These are phyloP conservation scores for Leptoteleia sp. DNA, from an alignment of 1,140 invertebrate genomes.

Conservation along the genomic window DNA sequence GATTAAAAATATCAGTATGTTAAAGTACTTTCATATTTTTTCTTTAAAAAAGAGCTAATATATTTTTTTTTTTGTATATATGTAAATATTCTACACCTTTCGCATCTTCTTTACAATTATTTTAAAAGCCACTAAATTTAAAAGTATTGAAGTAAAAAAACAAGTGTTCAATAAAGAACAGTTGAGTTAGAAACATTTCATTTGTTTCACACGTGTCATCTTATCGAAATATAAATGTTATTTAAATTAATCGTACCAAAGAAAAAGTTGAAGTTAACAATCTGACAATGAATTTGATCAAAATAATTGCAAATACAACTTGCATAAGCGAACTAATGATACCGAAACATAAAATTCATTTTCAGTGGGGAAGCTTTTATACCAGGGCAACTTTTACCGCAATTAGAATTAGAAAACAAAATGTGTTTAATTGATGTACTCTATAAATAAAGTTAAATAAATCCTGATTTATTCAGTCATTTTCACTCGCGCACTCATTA, in stretches of 20 bases:
- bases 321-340: conserved; percentile 11
- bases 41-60: no score
- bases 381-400: conserved; percentile 16
- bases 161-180: neutral
- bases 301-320: conserved; percentile 11
- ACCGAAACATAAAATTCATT: conserved; percentile 16
- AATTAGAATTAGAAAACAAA: conserved; percentile 36
- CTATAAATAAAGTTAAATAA: neutral
- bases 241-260: conserved; percentile 18
- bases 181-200: neutral
- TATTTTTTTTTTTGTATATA: no score
- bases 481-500: conserved; percentile 6
- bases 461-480: conserved; percentile 9
- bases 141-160: no score
- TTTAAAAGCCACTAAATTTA: no score
- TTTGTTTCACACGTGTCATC: neutral
- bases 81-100: no score
- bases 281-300: no score
- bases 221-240: conserved; percentile 13
- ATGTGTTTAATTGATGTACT: conserved; percentile 18
- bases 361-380: conserved; percentile 14
- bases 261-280: conserved; percentile 14
- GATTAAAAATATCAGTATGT: no score
- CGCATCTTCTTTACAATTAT: no score
- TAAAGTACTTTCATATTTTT: no score